Conservation (phyloP, 2,888 invertebrate genomes). For the Blastobasis adustella region DNA sequence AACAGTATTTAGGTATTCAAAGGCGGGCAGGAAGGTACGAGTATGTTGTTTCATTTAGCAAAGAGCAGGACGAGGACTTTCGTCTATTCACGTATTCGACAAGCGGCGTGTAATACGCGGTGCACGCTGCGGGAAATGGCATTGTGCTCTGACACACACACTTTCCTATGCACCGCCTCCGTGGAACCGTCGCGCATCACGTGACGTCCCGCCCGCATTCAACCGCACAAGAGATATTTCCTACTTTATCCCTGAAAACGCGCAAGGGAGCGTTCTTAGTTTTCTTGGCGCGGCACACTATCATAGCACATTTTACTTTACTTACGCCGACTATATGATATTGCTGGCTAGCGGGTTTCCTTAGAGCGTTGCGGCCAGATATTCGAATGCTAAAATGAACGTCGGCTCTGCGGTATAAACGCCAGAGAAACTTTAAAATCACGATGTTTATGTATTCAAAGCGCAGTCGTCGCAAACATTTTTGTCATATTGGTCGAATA, state of each 20-base stretch:
- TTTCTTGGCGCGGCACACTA: conserved; percentile 3
- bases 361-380: not conserved
- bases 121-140: too few species aligned
- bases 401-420: not conserved
- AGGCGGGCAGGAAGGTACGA: too few species aligned
- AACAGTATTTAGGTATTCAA: too few species aligned
- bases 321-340: not conserved
- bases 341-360: not conserved
- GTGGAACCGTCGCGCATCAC: conserved; percentile 16
- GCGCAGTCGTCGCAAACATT: conserved; percentile 52
- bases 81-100: too few species aligned
- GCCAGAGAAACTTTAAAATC: conserved; percentile 24
- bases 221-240: conserved; percentile 17
- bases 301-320: not conserved
- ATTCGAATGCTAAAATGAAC: conserved; percentile 5
- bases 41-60: too few species aligned
- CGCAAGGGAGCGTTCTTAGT: conserved; percentile 5
- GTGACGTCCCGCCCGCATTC: conserved; percentile 25
- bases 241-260: conserved; percentile 15
- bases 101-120: too few species aligned
- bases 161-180: conserved; percentile 9
- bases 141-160: not conserved
- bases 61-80: too few species aligned
- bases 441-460: conserved; percentile 47
- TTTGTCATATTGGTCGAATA: conserved; percentile 57